phyloP scores from a whole-genome alignment of 2,888 invertebrate genomes.

The Drosophila basisetae region DNA sequence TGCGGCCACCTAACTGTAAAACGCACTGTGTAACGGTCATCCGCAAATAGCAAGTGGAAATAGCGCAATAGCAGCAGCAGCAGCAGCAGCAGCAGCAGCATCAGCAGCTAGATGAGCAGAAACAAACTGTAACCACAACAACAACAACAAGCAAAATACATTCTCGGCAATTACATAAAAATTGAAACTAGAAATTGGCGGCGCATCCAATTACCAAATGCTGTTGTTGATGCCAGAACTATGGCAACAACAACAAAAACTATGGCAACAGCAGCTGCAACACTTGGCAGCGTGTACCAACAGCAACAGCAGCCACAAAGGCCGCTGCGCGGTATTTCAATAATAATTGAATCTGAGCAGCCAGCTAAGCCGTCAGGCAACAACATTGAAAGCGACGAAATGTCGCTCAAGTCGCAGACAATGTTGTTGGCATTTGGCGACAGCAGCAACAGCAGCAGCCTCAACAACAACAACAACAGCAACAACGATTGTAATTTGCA shows the following conservation, averaged over 20 bases:
- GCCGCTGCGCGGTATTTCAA: conserved; percentile 75
- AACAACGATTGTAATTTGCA: conserved; percentile 40
- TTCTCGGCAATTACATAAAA: conserved; percentile 50
- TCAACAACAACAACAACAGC: conserved; percentile 16
- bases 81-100: conserved; percentile 41
- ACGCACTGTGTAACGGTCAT: conserved; percentile 64
- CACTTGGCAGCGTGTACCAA: conserved; percentile 21
- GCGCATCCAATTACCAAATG: conserved; percentile 63
- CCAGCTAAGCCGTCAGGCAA: conserved; percentile 36
- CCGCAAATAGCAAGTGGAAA: conserved; percentile 39
- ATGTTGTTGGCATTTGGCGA: conserved; percentile 61
- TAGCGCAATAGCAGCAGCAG: conserved; percentile 28
- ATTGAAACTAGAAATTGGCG: conserved; percentile 56
- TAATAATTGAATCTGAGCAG: conserved; percentile 71
- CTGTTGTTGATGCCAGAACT: conserved; percentile 58
- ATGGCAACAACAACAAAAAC: conserved; percentile 53
- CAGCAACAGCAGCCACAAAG: conserved; percentile 50
- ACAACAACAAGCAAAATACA: conserved; percentile 18
- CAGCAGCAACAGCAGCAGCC: conserved; percentile 43
- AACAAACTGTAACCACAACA: conserved; percentile 43
- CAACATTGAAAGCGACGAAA: conserved; percentile 58
- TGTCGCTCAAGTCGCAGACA: conserved; percentile 63
- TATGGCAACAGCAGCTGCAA: conserved; percentile 25
- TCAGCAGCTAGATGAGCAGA: conserved; percentile 21
- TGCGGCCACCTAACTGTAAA: conserved; percentile 71